Base-by-base conservation (phyloP, 2,888 invertebrate species). In the Euphydryas editha region DNA sequence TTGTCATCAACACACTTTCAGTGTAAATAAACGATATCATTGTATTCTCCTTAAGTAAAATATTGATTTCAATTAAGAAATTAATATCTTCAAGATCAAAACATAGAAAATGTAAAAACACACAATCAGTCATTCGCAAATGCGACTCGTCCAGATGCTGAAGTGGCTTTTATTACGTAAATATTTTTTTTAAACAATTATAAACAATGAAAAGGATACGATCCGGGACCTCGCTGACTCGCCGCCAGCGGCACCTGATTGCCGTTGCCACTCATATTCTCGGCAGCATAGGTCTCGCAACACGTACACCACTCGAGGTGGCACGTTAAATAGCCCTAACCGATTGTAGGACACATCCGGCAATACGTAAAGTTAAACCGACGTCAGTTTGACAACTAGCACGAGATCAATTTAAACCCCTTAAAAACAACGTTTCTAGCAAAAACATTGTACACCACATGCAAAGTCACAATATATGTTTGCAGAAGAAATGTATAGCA, bases 191-290 rank as follows among this genome's bases (percentile, higher is more conserved):
- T 82, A 82, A 81, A 72, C 76, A 79, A 77, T 79, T 73, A 72
- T 73, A 75, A 68, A 63, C 56, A 58, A 63, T 21, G 58, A 89
- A 94, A 94, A 94, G 94, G 94, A 94, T 94, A 94, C 94, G 93
- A 82, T 86, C 88, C 93, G 85, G 90, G 92, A 78, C 88, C 93
- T 86, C 92, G 93, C 84, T 90, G 94, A 92, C 86, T 92, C 83
- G 93, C 93, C 86, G 94, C 94, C 86, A 93, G 85, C 85, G 94
- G 94, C 93, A 93, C 93, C 93, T 93, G 94, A 88, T 94, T 94
- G 88, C 94, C 94, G 91, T 94, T 94, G 87, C 94, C 93, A 90
- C 94, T 94, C 95, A 94, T 94, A 87, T 83, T 90, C 87, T 93
- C 88, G 88, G 90, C 91, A 91, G 93, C 93, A 93, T 92, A 93